Conservation (phyloP, 2,888 invertebrate genomes). For the Prosapia bicincta region DNA sequence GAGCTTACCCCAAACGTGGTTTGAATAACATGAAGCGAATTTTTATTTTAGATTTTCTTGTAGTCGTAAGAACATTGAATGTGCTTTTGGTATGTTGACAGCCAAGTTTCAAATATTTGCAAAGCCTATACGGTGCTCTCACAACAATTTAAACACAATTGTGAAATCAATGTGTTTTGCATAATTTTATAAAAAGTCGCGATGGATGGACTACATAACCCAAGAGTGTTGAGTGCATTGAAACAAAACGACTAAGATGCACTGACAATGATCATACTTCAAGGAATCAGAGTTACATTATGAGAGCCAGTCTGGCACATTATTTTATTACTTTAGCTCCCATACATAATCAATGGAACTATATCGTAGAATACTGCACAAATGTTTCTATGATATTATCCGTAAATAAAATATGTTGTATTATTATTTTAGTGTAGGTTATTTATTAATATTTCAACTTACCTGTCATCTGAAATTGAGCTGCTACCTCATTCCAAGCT, state of each 20-base stretch:
- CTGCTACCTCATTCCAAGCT: neutral
- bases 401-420: neutral
- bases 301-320: neutral
- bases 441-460: neutral
- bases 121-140: neutral
- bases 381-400: neutral
- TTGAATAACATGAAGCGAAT: neutral
- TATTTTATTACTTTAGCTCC: neutral
- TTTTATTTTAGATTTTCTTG: neutral
- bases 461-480: neutral
- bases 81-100: neutral
- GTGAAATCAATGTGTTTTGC: neutral
- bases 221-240: too few relatives aligned
- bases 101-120: neutral
- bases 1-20: neutral
- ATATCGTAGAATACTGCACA: neutral
- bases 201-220: neutral
- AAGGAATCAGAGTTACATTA: neutral
- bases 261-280: neutral
- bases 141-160: neutral
- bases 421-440: neutral
- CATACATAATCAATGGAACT: neutral
- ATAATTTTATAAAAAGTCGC: neutral
- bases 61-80: neutral
- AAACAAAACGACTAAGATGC: neutral